Evolutionary conservation across 2,113 vertebrate species (phyloP).

Genomic region (Microcebus jonahi): DNA sequence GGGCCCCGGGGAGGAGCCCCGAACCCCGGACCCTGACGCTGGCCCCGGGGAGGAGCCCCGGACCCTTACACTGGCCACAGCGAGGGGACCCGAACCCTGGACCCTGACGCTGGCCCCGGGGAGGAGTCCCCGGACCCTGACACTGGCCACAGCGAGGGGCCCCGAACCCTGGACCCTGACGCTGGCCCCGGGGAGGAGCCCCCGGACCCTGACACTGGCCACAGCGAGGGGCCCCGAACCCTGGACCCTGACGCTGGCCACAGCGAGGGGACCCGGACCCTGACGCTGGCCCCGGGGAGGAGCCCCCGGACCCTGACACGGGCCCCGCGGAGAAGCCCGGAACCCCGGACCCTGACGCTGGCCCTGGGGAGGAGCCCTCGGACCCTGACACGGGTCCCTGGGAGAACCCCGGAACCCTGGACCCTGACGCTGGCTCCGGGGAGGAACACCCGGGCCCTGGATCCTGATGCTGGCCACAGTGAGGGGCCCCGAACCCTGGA

Average conservation of each 20-base stretch:
- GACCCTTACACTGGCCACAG: no score
- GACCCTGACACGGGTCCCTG: accelerated
- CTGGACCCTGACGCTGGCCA: no score
- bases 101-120: no score
- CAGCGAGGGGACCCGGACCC: no score
- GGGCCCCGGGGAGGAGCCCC: background rate
- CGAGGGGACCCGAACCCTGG: accelerated
- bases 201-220: accelerated
- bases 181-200: background rate
- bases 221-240: background rate
- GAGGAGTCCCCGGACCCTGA: background rate
- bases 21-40: no score
- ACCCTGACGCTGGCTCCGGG: no score
- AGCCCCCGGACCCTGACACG: background rate
- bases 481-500: accelerated
- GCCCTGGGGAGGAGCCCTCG: background rate
- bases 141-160: background rate
- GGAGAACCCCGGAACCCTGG: background rate
- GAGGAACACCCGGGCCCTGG: background rate
- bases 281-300: no score
- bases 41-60: background rate
- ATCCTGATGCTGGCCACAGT: no score
- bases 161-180: accelerated
- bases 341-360: no score
- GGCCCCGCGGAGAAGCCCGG: no score